Conservation (phyloP, 2,797 vertebrate species). For the Cygnus olor region DNA sequence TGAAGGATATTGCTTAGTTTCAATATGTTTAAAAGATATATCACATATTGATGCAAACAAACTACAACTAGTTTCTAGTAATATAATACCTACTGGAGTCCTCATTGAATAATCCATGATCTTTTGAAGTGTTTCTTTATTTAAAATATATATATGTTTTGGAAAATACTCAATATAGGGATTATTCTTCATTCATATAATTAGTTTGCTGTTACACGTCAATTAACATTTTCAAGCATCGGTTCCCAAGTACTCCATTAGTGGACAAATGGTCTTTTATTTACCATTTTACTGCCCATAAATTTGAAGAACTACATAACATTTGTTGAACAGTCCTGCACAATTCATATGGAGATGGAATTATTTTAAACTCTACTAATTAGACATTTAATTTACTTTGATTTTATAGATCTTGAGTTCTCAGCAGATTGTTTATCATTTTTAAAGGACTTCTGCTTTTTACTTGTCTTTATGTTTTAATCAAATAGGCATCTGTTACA, state of each 20-base stretch:
- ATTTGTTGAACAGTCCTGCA: background rate
- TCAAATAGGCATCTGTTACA: background rate
- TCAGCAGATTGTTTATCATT: background rate
- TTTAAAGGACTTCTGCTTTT: background rate
- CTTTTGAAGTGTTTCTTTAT: background rate
- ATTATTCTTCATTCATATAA: background rate
- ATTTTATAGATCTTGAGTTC: background rate
- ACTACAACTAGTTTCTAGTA: background rate
- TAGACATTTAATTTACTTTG: background rate
- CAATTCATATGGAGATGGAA: background rate
- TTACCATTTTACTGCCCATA: background rate
- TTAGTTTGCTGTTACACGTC: background rate
- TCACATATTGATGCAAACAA: background rate
- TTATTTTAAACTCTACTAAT: background rate
- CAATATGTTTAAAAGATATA: background rate
- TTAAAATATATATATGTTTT: background rate
- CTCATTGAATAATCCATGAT: background rate
- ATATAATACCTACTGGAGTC: background rate
- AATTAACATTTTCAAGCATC: background rate
- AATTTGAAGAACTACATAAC: background rate
- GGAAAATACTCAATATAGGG: background rate
- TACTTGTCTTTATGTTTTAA: background rate
- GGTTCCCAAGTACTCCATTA: background rate
- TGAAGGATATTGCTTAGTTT: background rate
- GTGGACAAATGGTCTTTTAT: background rate